These are phyloP conservation scores for Tetragonisca angustula DNA, from an alignment of 2,888 invertebrate genomes.

Conservation along the genomic window DNA sequence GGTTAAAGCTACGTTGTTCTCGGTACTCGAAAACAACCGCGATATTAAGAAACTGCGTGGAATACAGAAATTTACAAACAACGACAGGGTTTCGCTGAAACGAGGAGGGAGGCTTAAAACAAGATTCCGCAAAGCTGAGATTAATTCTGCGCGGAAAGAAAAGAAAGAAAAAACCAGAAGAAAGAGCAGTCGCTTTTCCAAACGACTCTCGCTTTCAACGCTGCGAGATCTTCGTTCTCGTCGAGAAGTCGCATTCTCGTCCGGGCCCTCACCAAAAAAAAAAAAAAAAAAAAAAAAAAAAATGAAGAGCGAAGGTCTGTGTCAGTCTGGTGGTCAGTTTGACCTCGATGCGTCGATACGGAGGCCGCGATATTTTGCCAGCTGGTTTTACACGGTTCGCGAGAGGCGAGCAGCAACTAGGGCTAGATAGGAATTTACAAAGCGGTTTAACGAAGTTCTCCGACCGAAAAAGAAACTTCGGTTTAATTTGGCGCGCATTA, in stretches of 20 bases:
- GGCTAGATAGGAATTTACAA: slow-evolving; percentile 68
- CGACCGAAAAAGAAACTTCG: slow-evolving; percentile 64
- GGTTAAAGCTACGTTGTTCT: not conserved
- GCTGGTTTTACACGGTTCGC: slow-evolving; percentile 60
- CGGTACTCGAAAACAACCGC: not conserved
- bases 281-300: not conserved
- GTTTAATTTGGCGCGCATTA: slow-evolving; percentile 74
- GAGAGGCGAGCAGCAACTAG: slow-evolving; percentile 47
- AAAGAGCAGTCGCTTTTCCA: not conserved
- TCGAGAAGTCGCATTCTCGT: not conserved
- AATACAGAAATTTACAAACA: not conserved
- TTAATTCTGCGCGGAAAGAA: not conserved
- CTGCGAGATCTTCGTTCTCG: not conserved
- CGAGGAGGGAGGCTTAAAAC: not conserved
- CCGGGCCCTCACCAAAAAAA: not conserved
- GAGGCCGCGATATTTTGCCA: slow-evolving; percentile 59
- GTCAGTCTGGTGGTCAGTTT: slow-evolving; percentile 18
- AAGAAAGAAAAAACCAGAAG: no score
- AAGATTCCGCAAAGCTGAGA: not conserved
- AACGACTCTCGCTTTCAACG: not conserved
- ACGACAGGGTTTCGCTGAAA: not conserved
- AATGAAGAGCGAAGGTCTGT: not conserved
- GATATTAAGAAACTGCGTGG: not conserved
- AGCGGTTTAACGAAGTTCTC: slow-evolving; percentile 71
- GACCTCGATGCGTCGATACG: slow-evolving; percentile 49